A percentile compares a stretch with the other conserved stretches of the same genome.
Evolutionary conservation across 30 jellyfish, hydroid and myxozoan genomes (phyloP).

Genomic region (Turritopsis rubra): DNA sequence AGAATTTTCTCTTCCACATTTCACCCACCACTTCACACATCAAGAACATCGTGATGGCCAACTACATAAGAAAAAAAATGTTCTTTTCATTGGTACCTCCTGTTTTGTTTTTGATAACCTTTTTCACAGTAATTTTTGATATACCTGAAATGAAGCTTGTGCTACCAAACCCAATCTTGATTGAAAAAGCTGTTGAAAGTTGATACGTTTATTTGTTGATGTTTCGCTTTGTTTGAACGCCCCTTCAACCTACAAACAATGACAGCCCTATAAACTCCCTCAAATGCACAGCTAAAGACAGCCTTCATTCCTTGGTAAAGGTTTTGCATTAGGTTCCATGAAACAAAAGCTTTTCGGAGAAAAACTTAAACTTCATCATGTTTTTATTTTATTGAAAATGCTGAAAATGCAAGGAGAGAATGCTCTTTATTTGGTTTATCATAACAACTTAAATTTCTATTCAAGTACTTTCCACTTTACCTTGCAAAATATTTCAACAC

Average conservation of each 20-base stretch:
- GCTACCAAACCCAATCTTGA: slow-evolving; percentile 86
- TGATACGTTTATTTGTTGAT: slow-evolving; percentile 32
- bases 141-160: slow-evolving; percentile 90
- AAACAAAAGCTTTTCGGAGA: too few species aligned
- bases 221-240: slow-evolving; percentile 42
- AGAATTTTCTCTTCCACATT: slow-evolving; percentile 58
- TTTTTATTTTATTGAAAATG: too few species aligned
- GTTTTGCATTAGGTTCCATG: too few species aligned
- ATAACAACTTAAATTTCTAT: not conserved
- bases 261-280: too few species aligned
- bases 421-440: too few species aligned
- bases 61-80: slow-evolving; percentile 30
- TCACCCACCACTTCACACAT: slow-evolving; percentile 74
- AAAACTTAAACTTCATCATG: too few species aligned
- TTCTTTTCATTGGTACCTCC: not conserved
- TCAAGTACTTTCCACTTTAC: slow-evolving; percentile 23
- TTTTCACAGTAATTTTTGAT: not conserved
- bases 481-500: slow-evolving; percentile 96
- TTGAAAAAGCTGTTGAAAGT: slow-evolving; percentile 52
- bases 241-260: slow-evolving; percentile 74
- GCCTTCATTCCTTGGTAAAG: not conserved
- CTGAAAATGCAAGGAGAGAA: too few species aligned
- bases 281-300: not conserved
- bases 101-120: too few species aligned
- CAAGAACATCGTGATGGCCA: slow-evolving; percentile 64